Conservation (phyloP, 2,888 invertebrate genomes). For the Dysmachus trigonus region DNA sequence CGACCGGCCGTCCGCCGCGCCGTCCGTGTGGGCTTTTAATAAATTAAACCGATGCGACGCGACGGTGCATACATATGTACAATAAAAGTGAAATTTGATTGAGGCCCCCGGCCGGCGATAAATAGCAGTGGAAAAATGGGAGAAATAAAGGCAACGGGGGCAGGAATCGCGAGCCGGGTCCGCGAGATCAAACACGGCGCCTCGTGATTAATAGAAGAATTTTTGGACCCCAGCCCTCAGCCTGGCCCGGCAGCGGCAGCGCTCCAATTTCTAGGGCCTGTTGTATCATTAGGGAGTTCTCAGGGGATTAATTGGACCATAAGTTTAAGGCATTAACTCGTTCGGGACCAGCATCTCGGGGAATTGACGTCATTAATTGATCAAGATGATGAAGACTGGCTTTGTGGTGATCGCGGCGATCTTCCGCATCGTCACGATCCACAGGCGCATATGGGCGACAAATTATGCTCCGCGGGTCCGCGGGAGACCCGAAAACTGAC, state of each 20-base stretch:
- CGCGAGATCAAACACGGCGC: slow-evolving; percentile 11
- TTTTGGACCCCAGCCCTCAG: not conserved
- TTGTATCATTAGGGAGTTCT: slow-evolving; percentile 26
- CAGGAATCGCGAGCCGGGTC: not conserved
- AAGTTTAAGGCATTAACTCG: slow-evolving; percentile 43
- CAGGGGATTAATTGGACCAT: slow-evolving; percentile 41
- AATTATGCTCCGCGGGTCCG: not conserved
- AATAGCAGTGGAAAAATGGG: not conserved
- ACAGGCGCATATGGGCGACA: slow-evolving; percentile 28
- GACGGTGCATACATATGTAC: not conserved
- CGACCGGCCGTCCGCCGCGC: slow-evolving; percentile 46
- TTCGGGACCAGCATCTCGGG: slow-evolving; percentile 33
- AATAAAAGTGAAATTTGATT: slow-evolving; percentile 36
- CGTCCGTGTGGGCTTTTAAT: slow-evolving; percentile 35
- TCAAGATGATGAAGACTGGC: slow-evolving; percentile 11
- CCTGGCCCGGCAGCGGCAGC: not conserved
- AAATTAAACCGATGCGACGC: slow-evolving; percentile 24
- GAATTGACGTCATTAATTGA: slow-evolving; percentile 41
- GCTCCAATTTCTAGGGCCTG: slow-evolving; percentile 1
- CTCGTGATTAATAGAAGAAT: slow-evolving; percentile 25
- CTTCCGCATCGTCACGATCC: not conserved
- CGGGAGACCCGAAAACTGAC: not conserved
- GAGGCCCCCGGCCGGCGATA: not conserved
- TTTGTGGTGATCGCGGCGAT: not conserved
- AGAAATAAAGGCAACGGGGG: not conserved